Percentiles rank a stretch among this genome's conserved stretches.
phyloP scores from a whole-genome alignment of 2,797 vertebrate genomes.

The Lutra lutra region DNA sequence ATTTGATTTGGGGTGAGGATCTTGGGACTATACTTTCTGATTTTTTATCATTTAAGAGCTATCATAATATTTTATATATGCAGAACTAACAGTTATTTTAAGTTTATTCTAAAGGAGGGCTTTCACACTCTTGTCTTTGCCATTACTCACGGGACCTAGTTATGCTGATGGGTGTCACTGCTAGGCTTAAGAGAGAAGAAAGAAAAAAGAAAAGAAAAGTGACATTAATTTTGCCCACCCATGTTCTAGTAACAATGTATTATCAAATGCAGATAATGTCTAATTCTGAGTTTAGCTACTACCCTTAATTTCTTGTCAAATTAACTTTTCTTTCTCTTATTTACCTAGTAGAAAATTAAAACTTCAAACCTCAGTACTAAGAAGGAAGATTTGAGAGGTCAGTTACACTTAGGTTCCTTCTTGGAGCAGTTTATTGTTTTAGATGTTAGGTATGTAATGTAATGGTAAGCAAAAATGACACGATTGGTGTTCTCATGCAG shows the following conservation, averaged over 20 bases:
- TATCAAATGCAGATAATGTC: conserved; percentile 25
- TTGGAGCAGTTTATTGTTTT: conserved; percentile 60
- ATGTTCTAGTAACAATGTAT: conserved; percentile 45
- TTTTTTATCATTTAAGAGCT: conserved; percentile 20
- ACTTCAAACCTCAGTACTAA: conserved; percentile 31
- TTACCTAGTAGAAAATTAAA: conserved; percentile 59
- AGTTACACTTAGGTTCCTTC: conserved; percentile 35
- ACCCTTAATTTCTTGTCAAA: conserved; percentile 34
- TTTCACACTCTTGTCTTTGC: conserved; percentile 53
- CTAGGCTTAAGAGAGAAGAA: background rate
- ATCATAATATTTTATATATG: conserved; percentile 25
- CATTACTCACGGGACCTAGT: background rate
- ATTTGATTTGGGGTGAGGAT: background rate
- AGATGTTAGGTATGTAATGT: conserved; percentile 3
- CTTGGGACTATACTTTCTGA: background rate
- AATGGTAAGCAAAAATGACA: conserved; percentile 4
- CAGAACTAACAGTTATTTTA: conserved; percentile 31
- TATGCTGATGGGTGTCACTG: background rate
- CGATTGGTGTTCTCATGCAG: background rate
- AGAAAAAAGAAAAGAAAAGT: background rate
- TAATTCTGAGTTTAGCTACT: conserved; percentile 40
- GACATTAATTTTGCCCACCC: background rate
- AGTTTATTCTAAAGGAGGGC: conserved; percentile 14
- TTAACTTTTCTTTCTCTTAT: conserved; percentile 41
- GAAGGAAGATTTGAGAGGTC: conserved; percentile 52